A percentile compares a stretch with the other conserved stretches of the same genome.
Conservation (phyloP, 2,797 vertebrate genomes). For the Oophaga sylvatica region DNA sequence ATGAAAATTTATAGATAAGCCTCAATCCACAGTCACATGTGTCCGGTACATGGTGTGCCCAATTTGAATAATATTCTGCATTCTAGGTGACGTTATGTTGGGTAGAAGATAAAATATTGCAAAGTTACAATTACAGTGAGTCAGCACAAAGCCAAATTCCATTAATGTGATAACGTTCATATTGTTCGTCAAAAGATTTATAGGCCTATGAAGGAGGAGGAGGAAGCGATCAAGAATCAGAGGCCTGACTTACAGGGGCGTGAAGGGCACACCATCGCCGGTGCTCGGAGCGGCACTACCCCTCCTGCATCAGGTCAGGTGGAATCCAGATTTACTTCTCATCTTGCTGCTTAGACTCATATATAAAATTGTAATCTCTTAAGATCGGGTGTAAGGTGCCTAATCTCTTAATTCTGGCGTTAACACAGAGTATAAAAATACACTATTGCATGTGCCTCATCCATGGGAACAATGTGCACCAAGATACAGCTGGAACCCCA, state of each 20-base stretch:
- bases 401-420: background rate
- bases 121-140: slow-evolving; percentile 40
- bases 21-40: background rate
- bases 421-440: background rate
- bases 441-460: background rate
- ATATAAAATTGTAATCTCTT: background rate
- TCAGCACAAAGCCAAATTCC: slow-evolving; percentile 42
- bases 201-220: slow-evolving; percentile 20
- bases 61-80: background rate
- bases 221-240: slow-evolving; percentile 11
- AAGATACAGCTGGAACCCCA: background rate
- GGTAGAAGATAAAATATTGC: slow-evolving; percentile 28
- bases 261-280: slow-evolving; percentile 39
- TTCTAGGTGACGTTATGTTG: background rate
- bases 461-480: background rate
- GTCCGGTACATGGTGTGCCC: background rate
- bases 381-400: background rate
- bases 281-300: slow-evolving; percentile 6
- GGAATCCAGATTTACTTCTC: background rate
- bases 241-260: slow-evolving; percentile 33
- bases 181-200: slow-evolving; percentile 41
- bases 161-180: slow-evolving; percentile 47
- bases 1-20: background rate
- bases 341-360: background rate
- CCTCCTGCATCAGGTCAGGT: background rate